Evolutionary conservation across 2,888 invertebrate genomes (phyloP).

Genomic region (Aspidiotus rigidus): DNA sequence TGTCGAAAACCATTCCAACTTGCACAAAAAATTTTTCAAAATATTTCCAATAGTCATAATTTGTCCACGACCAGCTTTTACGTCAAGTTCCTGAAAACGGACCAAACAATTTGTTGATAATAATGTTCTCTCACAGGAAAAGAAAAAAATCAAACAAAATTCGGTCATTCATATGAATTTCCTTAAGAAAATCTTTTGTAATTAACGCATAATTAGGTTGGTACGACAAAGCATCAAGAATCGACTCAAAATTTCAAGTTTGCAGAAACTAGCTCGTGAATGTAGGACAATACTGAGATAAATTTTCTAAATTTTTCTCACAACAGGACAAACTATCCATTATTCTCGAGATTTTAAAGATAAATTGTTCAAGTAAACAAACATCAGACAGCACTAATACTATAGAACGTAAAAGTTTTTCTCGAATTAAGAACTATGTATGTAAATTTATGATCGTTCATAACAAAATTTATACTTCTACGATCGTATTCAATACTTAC

Average conservation of each 20-base stretch:
- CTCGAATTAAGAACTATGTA: too few species aligned
- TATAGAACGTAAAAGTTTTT: too few species aligned
- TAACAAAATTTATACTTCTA: too few species aligned
- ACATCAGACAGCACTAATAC: too few species aligned
- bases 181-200: too few species aligned
- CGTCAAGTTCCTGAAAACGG: constrained; percentile 72
- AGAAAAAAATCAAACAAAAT: not conserved
- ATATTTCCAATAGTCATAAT: constrained; percentile 85
- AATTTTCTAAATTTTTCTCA: not conserved
- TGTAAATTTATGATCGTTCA: too few species aligned
- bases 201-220: too few species aligned
- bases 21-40: constrained; percentile 82
- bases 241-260: too few species aligned
- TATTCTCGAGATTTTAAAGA: not conserved
- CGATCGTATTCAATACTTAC: constrained; percentile 45
- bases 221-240: too few species aligned
- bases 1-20: constrained; percentile 98
- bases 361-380: too few species aligned
- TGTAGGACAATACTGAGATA: not conserved
- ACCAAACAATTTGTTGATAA: constrained; percentile 29
- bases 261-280: not conserved
- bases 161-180: too few species aligned
- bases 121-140: not conserved
- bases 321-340: too few species aligned
- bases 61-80: constrained; percentile 95